A percentile compares a stretch with the other conserved stretches of the same genome.
These are phyloP conservation scores for Benthosema pterotum DNA, from an alignment of 2,797 vertebrate genomes.

Conservation along the genomic window DNA sequence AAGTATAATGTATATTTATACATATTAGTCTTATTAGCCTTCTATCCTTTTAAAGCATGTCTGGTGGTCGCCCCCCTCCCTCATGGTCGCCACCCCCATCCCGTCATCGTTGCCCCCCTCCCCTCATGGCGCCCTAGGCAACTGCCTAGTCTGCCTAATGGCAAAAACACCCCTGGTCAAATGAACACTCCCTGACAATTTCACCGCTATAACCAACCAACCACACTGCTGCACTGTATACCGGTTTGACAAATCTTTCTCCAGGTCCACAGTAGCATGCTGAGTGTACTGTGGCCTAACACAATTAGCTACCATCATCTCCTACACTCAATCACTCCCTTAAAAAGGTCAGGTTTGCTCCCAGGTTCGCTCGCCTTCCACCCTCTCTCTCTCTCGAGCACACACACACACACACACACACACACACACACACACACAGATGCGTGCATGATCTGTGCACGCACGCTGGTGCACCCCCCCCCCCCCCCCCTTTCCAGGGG, in stretches of 20 bases:
- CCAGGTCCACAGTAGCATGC: conserved; percentile 48
- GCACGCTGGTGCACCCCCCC: conserved; percentile 12
- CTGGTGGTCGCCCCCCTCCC: too few relatives aligned
- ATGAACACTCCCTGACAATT: conserved; percentile 8
- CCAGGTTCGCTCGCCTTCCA: conserved; percentile 54
- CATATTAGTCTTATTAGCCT: too few relatives aligned
- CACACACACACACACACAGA: conserved; percentile 10
- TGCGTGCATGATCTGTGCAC: conserved; percentile 10
- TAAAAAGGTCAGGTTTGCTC: conserved; percentile 57
- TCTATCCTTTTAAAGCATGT: too few relatives aligned
- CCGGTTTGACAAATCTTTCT: conserved; percentile 40
- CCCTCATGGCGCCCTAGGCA: too few relatives aligned
- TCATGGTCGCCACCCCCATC: too few relatives aligned
- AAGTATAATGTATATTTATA: too few relatives aligned
- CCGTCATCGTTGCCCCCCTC: too few relatives aligned
- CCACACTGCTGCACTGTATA: conserved; percentile 28
- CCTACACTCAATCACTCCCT: conserved; percentile 36
- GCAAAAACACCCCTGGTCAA: too few relatives aligned
- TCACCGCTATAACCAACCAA: background rate
- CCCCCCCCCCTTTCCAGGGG: conserved; percentile 39
- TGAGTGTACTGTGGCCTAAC: conserved; percentile 45
- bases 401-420: conserved; percentile 1
- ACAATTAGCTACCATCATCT: conserved; percentile 66
- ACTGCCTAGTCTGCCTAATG: too few relatives aligned
- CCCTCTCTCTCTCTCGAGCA: conserved; percentile 21